Conservation (phyloP, 2,113 vertebrate species). For the Amblyornis subalaris region DNA sequence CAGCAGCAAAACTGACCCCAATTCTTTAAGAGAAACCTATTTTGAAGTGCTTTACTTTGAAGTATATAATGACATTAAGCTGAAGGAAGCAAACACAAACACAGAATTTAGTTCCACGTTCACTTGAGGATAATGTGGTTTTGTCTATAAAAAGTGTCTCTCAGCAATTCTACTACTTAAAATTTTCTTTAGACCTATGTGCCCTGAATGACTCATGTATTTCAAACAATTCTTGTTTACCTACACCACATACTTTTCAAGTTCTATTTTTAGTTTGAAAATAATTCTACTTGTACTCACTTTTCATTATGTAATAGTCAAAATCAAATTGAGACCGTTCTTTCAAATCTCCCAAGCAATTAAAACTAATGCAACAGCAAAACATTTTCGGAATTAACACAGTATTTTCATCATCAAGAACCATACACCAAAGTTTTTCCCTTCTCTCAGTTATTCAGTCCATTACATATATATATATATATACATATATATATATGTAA, state of each 20-base stretch:
- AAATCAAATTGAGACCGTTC: background rate
- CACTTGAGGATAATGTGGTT: background rate
- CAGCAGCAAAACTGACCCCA: conserved; percentile 3
- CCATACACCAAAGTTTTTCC: background rate
- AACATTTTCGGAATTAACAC: background rate
- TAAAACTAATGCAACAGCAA: background rate
- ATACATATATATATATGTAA: too few species aligned
- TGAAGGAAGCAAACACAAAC: background rate
- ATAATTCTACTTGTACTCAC: background rate
- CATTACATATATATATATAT: too few species aligned
- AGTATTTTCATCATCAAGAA: background rate
- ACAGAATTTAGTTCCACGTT: background rate
- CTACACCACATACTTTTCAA: background rate
- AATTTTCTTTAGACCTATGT: background rate
- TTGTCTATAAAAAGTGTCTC: background rate
- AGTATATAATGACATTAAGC: conserved; percentile 18
- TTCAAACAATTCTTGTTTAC: background rate
- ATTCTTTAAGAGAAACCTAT: background rate
- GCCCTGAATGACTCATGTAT: background rate
- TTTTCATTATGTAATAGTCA: background rate
- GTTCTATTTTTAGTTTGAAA: background rate
- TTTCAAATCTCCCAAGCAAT: background rate
- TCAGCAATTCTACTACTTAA: background rate
- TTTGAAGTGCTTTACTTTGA: conserved; percentile 32
- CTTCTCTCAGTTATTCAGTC: background rate